Base-by-base conservation (phyloP, 2,797 vertebrate species). In the Sebastes aleutianus region DNA sequence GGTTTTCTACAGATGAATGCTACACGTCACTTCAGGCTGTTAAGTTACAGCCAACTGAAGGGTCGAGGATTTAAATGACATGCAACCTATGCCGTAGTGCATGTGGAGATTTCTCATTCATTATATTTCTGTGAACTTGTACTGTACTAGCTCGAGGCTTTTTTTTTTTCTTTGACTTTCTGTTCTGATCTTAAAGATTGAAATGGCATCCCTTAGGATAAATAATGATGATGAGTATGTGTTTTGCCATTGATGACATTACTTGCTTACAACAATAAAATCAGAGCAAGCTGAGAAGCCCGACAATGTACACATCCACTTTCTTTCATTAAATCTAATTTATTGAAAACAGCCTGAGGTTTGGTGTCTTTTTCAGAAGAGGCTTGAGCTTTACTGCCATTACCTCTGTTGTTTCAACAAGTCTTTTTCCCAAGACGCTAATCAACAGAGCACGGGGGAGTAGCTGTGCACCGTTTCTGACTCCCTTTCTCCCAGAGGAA, bases 371-470 rank as follows among this genome's bases (percentile, higher is more conserved):
- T 76, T 82, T 47, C 10, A 43, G 64, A n/a, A n/a, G n/a, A n/a
- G n/a, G 16, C 18, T 34, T 47, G 22, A 74, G 31, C 39, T 43
- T 54, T 26, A 3, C 27, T 77, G 43, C 74, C 47, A 18, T 72
- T 27, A 67, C 24, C 24, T 67, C 57, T 61, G 47, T 84, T 78
- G 57, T 50, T 66, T 78, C 31, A 73, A 72, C 59, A 74, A 10
- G 53, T 79, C 18, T 74, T 57, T 74, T 82, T 72, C 82, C 88
- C 86, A 73, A 6, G 75, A 69, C 70, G 39, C 50, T 31, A 61
- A 85, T 89, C 75, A 84, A 65, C 27, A 70, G 29, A 76, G 32
- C 71, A 80, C 34, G 54, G 62, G n/a, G 66, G 72, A 81, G 79
- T 31, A 67, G 5, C 75, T 75, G 8, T 43, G 24, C 5, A 70